Base-by-base conservation (phyloP, 2,797 vertebrate species). In the Kryptolebias ocellatus region DNA sequence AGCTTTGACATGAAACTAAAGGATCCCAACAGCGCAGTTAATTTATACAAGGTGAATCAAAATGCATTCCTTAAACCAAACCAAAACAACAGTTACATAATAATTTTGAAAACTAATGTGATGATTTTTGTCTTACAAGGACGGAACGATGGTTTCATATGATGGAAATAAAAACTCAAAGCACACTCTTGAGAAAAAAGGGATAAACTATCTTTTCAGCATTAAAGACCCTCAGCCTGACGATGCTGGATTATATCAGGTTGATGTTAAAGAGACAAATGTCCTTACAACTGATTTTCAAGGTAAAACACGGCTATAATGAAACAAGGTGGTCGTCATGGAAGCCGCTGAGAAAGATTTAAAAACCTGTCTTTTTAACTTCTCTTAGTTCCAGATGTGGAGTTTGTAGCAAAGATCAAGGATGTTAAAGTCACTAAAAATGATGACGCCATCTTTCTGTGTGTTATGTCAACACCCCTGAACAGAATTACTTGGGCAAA, bases 241-340 rank as follows among this genome's bases (percentile, higher is more conserved):
- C 55, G 97, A 98, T 15, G 94, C 95, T 2, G 97, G 96, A 1
- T 56, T 97, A 15, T 97, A 97, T 80, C 95, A 96, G 85, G 87
- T 98, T 80, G 93, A 93, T 79, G 94, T 97, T 78, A 95, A 96
- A 52, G 94, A 96, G 0, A 72, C 90, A 2, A 95, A 93, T 46
- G 51, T 98, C 64, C 94, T 98, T 75, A 83, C 95, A 64, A 96
- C 95, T 0, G 93, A 95, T 12, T 87, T 95, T 63, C 81, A 88
- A 29, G 77, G 96, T 96, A 91, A 92, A 70, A 16, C 18, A 2
- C 1, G 44, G 39, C 16, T 37, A 4, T 24, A 46, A 18, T 39
- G n/a, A 49, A 57, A 63, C 34, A 57, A 2, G 2, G 49, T 17
- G 9, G 29, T 1, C 62, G 4, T 27, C 7, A 10, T 24, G 11